phyloP scores from a whole-genome alignment of 2,888 invertebrate genomes.

The Sphecodes monilicornis region DNA sequence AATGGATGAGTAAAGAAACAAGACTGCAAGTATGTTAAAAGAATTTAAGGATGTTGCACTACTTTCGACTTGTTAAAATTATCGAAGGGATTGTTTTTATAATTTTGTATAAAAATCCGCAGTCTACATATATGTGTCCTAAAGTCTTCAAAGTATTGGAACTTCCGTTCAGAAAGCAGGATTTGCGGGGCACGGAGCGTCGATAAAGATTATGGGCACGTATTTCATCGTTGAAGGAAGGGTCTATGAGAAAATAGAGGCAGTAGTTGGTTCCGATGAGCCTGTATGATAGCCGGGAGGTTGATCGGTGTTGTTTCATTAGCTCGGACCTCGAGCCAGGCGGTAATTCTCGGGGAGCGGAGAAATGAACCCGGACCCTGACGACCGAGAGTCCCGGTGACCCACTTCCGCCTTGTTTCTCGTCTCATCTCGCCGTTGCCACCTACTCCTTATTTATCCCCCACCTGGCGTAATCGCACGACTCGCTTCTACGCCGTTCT shows the following conservation, averaged over 20 bases:
- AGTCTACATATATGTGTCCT: too few species aligned
- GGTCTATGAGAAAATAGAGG: neutral
- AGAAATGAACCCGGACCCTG: conserved; percentile 77
- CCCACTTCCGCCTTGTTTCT: conserved; percentile 75
- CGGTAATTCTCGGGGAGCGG: conserved; percentile 50
- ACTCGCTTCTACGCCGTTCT: conserved; percentile 30
- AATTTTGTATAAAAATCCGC: too few species aligned
- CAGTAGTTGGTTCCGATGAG: neutral
- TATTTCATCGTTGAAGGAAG: neutral
- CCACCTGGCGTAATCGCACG: conserved; percentile 48
- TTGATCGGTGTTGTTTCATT: conserved; percentile 34
- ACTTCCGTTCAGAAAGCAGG: neutral
- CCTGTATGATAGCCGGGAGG: neutral
- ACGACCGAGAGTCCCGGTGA: conserved; percentile 78
- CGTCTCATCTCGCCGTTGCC: conserved; percentile 67
- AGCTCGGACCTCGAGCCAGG: conserved; percentile 15
- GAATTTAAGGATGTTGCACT: too few species aligned
- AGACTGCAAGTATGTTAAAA: too few species aligned
- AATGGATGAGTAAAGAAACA: too few species aligned
- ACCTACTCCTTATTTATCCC: conserved; percentile 70
- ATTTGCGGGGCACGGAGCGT: neutral
- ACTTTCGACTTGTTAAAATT: too few species aligned
- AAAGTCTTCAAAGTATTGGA: too few species aligned
- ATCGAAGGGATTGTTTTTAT: too few species aligned
- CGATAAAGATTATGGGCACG: neutral